Conservation (phyloP, 2,888 invertebrate species). For the Seira sanloemensis region DNA sequence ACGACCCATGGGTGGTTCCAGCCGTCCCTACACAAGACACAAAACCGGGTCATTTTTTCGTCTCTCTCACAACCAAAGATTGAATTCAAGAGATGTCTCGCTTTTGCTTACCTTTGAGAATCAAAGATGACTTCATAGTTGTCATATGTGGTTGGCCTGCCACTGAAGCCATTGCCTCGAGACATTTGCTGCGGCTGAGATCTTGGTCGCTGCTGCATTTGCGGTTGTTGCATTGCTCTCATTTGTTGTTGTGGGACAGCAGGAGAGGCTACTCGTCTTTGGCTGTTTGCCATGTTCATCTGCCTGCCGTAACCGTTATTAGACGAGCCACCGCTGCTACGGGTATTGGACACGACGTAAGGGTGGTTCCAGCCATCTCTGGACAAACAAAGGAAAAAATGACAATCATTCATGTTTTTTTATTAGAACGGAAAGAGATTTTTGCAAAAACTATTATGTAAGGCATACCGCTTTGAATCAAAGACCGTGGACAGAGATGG, state of each 20-base stretch:
- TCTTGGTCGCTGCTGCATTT: conserved; percentile 13
- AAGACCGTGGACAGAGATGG: conserved; percentile 52
- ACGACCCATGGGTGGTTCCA: conserved; percentile 65
- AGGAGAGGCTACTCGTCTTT: conserved; percentile 27
- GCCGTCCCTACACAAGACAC: conserved; percentile 48
- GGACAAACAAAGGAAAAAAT: conserved; percentile 23
- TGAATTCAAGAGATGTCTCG: background rate
- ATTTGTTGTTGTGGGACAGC: conserved; percentile 6
- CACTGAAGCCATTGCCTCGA: too few relatives aligned
- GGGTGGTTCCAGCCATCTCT: conserved; percentile 61
- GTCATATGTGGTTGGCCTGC: conserved; percentile 44
- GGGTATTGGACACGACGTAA: conserved; percentile 59
- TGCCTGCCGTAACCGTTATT: conserved; percentile 24
- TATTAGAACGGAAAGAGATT: too few relatives aligned
- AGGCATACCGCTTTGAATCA: conserved; percentile 51
- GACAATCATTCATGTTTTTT: background rate
- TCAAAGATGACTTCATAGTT: conserved; percentile 67
- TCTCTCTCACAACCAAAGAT: too few relatives aligned
- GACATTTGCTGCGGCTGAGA: conserved; percentile 27
- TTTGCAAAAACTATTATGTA: background rate
- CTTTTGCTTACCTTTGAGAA: conserved; percentile 47
- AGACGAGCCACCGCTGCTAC: conserved; percentile 31
- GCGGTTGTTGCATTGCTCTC: background rate
- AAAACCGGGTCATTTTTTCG: too few relatives aligned
- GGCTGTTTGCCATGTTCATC: conserved; percentile 16